Evolutionary conservation across 2,888 invertebrate genomes (phyloP).

Genomic region (Stenodema calcarata): DNA sequence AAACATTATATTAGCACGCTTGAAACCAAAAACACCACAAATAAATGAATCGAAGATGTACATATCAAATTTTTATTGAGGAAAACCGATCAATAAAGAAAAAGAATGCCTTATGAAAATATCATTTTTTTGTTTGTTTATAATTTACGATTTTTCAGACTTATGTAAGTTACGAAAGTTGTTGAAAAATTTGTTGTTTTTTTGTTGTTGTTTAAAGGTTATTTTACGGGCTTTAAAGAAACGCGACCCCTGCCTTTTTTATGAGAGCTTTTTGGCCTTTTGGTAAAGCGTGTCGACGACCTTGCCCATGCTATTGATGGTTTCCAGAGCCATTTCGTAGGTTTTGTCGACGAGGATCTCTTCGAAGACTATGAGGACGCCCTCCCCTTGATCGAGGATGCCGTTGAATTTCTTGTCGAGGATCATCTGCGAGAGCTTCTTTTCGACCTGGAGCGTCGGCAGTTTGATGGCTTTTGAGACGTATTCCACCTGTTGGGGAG

Average conservation of each 20-base stretch:
- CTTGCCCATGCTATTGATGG: slow-evolving; percentile 98
- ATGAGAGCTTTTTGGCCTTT: slow-evolving; percentile 91
- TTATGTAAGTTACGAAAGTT: slow-evolving; percentile 44
- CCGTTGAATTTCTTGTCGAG: slow-evolving; percentile 97
- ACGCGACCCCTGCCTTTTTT: slow-evolving; percentile 37
- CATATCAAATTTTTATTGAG: background rate
- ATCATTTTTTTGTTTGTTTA: slow-evolving; percentile 22
- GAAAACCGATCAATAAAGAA: slow-evolving; percentile 12
- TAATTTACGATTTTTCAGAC: slow-evolving; percentile 48
- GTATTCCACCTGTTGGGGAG: slow-evolving; percentile 67
- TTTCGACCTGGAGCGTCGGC: slow-evolving; percentile 91
- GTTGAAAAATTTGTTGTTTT: slow-evolving; percentile 35
- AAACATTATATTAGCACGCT: background rate
- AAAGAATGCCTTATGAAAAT: slow-evolving; percentile 39
- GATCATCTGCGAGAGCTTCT: slow-evolving; percentile 98
- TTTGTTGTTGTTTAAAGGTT: slow-evolving; percentile 3
- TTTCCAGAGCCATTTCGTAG: slow-evolving; percentile 95
- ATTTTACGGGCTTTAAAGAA: background rate
- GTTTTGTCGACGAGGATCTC: slow-evolving; percentile 94
- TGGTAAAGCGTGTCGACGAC: slow-evolving; percentile 99
- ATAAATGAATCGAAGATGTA: background rate
- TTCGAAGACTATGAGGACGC: slow-evolving; percentile 97
- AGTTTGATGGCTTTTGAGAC: slow-evolving; percentile 90
- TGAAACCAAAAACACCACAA: slow-evolving; percentile 10
- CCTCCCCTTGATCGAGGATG: slow-evolving; percentile 97